Evolutionary conservation across 2,888 invertebrate genomes (phyloP).

Genomic region (Koerneria pararmatus): DNA sequence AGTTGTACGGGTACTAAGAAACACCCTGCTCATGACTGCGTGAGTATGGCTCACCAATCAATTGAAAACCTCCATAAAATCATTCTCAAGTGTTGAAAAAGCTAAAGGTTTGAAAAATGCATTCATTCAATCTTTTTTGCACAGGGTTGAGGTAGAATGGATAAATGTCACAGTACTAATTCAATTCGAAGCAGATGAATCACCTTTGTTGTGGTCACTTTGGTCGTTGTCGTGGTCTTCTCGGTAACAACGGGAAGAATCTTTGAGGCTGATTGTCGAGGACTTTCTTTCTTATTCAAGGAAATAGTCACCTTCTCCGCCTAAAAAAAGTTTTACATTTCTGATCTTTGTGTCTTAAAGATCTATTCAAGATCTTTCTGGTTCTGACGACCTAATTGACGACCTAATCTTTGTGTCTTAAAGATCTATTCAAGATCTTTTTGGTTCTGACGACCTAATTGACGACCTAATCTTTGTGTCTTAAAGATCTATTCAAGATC

Average conservation of each 20-base stretch:
- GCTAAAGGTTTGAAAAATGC: too few species aligned
- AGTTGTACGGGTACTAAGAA: too few species aligned
- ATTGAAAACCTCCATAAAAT: too few species aligned
- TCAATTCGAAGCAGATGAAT: too few species aligned
- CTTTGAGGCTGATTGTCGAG: slow-evolving; percentile 15
- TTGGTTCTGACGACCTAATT: too few species aligned
- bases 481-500: not conserved
- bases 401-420: not conserved
- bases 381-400: too few species aligned
- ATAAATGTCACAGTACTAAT: too few species aligned
- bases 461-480: not conserved
- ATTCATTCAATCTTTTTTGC: too few species aligned
- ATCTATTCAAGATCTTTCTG: not conserved
- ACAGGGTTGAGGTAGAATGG: too few species aligned
- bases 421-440: not conserved
- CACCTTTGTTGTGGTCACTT: slow-evolving; percentile 5
- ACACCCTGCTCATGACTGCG: too few species aligned
- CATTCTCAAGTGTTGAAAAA: too few species aligned
- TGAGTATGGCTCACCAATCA: too few species aligned
- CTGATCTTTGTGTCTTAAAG: not conserved
- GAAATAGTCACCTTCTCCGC: slow-evolving; percentile 1
- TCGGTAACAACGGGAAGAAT: slow-evolving; percentile 10
- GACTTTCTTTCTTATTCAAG: not conserved
- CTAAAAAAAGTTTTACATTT: not conserved
- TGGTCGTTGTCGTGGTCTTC: slow-evolving; percentile 14